Evolutionary conservation across 2,888 invertebrate species (phyloP), one percentile per base, ranked within the genome.

Genomic region (Heteromyza rotundicornis): DNA sequence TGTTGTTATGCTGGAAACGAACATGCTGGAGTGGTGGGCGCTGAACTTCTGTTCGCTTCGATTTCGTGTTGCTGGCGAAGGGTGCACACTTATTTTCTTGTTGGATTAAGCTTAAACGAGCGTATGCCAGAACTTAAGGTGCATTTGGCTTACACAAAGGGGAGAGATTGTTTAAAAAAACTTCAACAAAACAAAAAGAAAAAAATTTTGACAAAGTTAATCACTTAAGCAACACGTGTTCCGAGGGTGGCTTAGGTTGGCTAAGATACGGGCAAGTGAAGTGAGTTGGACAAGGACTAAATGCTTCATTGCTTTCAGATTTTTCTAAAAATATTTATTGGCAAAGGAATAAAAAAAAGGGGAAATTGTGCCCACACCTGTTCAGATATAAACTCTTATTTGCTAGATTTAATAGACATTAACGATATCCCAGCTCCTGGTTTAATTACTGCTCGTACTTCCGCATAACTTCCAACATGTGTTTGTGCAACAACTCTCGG

Each of bases 391-490:
- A n/a, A n/a, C n/a, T n/a, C n/a, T n/a, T n/a, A n/a, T n/a, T n/a
- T n/a, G n/a, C n/a, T n/a, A n/a, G n/a, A n/a, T n/a, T n/a, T n/a
- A n/a, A n/a, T n/a, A n/a, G n/a, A n/a, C n/a, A n/a, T n/a, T n/a
- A n/a, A n/a, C n/a, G n/a, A n/a, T n/a, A n/a, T n/a, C n/a, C n/a
- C n/a, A n/a, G n/a, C n/a, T n/a, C n/a, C n/a, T n/a, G n/a, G n/a
- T n/a, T n/a, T n/a, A n/a, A n/a, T n/a, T n/a, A n/a, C n/a, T 19
- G 60, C 8, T 68, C 57, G 40, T 59, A 67, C 16, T 68, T 68
- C 44, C 50, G 55, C 68, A 71, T 68, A 7, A 72, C 50, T 17
- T 71, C 44, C 8, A 79, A 66, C 17, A 80, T 64, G 2, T 63
- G 62, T 0, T 73, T 69, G 40, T 79, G 75, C 0, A 69, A 65